phyloP scores from a whole-genome alignment of 2,113 vertebrate genomes.

The Scomber colias region DNA sequence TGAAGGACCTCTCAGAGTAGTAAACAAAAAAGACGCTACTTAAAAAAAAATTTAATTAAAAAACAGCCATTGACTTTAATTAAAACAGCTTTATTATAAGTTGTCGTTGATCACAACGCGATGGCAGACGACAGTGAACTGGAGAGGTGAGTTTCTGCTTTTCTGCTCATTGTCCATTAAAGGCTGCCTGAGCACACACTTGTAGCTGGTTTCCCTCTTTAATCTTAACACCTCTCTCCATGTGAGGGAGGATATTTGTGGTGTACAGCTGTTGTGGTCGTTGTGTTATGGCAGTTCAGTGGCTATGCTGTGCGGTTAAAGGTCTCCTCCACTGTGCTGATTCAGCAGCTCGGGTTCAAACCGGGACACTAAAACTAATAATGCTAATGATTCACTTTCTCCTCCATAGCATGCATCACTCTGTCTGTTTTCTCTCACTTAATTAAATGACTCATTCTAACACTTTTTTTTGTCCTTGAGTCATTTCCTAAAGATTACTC shows the following conservation, averaged over 20 bases:
- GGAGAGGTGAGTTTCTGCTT: conserved; percentile 73
- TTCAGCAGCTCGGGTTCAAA: conserved; percentile 64
- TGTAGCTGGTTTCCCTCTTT: not conserved
- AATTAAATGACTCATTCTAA: conserved; percentile 14
- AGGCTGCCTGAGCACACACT: not conserved
- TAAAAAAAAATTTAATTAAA: conserved; percentile 3
- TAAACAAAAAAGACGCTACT: conserved; percentile 61
- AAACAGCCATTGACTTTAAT: not conserved
- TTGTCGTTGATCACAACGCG: not conserved
- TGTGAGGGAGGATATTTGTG: not conserved
- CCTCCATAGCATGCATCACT: conserved; percentile 24
- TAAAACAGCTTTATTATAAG: not conserved
- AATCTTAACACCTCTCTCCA: not conserved
- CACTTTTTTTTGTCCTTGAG: too few species aligned
- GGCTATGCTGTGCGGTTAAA: conserved; percentile 30
- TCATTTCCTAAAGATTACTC: too few species aligned
- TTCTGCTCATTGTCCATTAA: not conserved
- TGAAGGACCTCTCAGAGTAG: conserved; percentile 55
- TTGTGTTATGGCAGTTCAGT: not conserved
- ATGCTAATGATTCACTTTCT: conserved; percentile 39
- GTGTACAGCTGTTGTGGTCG: conserved; percentile 2
- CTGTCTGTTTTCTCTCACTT: conserved; percentile 29
- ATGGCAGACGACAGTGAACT: conserved; percentile 81
- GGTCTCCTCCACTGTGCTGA: conserved; percentile 52
- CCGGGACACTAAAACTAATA: conserved; percentile 45